These are phyloP conservation scores for Ophiodon elongatus DNA, from an alignment of 2,113 vertebrate genomes.

Conservation along the genomic window DNA sequence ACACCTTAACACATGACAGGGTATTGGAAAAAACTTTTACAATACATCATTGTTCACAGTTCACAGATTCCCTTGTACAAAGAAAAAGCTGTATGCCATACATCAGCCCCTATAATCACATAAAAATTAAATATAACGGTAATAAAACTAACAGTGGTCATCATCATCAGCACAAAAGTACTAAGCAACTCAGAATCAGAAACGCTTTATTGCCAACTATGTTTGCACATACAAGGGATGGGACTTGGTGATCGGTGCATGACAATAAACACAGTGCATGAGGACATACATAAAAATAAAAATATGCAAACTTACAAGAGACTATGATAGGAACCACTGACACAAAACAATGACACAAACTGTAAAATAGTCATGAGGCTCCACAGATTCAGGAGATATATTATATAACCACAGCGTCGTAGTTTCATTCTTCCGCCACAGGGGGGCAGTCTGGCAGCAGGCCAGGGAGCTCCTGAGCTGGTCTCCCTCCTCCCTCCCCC, in stretches of 20 bases:
- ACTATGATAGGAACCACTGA: background rate
- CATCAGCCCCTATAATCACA: too few species aligned
- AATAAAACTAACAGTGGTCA: too few species aligned
- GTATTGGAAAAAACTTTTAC: too few species aligned
- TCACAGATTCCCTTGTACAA: too few species aligned
- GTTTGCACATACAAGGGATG: background rate
- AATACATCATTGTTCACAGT: too few species aligned
- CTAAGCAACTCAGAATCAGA: background rate
- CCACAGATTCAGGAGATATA: background rate
- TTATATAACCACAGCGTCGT: background rate
- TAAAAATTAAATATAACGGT: too few species aligned
- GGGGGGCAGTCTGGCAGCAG: conserved; percentile 48
- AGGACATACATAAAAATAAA: background rate
- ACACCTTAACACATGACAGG: too few species aligned
- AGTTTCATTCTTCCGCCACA: conserved; percentile 22
- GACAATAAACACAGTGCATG: background rate
- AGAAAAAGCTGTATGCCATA: too few species aligned
- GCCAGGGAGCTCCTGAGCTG: background rate
- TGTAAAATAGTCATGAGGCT: background rate
- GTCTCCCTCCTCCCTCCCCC: background rate
- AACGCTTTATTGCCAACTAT: background rate
- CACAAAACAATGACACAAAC: background rate
- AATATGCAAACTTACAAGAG: too few species aligned
- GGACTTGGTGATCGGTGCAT: background rate
- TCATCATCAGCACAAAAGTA: too few species aligned